Base-by-base conservation (phyloP, 2,888 invertebrate genomes). In the Cyclophora albipunctata region DNA sequence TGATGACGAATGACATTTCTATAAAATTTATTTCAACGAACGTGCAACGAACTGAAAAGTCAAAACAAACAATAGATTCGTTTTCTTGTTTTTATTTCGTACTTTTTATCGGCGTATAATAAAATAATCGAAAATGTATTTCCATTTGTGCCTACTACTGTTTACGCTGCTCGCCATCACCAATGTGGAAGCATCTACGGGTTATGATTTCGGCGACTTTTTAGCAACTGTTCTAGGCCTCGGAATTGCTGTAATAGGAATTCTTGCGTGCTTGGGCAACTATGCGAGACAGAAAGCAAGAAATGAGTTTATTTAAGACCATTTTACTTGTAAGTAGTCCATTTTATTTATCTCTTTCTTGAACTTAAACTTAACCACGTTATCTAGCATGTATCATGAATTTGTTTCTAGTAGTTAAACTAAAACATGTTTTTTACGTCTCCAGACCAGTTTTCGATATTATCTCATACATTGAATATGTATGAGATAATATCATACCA, bases 171-270 rank as follows among this genome's bases (percentile, higher is more conserved):
- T 87, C 7, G 71, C 79, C n/a, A 70, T 84, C 34, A 77, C 67
- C 42, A 81, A 78, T 55, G 88, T 85, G 3, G 88, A 89, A 67
- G 91, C 91, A 40, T 83, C 90, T 1, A 75, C 81, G 48, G 84
- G 89, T 52, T 92, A 91, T 65, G 93, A 93, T 73, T 92, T 92
- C 67, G 93, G 92, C 2, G 93, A 93, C 73, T 92, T 92, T 55
- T 67, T 93, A 57, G 93, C 93, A 3, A 85, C 93, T 34, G 81
- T 93, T 58, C 67, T 93, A 47, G 92, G 92, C 1, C 64, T 93
- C 42, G 82, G 90, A 44, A 89, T 93, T 43, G 86, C 90, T 45
- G 86, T 90, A 34, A 71, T 92, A 52, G 91, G 91, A 63, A 89
- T 93, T 53, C 84, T 93, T 48, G 92, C 93, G 34, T 93, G 93